Evolutionary conservation across 1,140 invertebrate genomes (phyloP).

Genomic region (Hirudo medicinalis): DNA sequence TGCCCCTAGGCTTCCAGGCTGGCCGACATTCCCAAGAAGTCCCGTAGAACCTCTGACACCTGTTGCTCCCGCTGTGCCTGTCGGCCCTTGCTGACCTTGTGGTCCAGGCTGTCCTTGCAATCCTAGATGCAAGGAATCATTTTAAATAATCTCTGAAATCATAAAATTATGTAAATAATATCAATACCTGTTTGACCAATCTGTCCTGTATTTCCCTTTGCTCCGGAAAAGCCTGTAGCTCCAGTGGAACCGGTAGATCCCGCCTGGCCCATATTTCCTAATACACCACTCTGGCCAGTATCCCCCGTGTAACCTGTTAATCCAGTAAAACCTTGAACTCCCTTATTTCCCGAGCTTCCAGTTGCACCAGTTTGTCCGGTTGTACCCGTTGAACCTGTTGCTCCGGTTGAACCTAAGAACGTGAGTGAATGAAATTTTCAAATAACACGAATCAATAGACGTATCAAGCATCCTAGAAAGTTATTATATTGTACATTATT

Average conservation of each 20-base stretch:
- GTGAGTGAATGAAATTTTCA: neutral
- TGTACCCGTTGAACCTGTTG: neutral
- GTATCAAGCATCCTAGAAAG: no score
- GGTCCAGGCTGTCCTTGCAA: slow-evolving; percentile 16
- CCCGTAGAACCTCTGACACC: slow-evolving; percentile 13
- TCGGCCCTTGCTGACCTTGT: slow-evolving; percentile 2
- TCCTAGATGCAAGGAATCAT: neutral
- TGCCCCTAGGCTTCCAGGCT: slow-evolving; percentile 5
- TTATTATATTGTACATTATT: no score
- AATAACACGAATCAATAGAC: no score
- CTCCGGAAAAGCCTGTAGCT: neutral
- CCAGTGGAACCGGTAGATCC: neutral
- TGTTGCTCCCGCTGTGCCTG: neutral
- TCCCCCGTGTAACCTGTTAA: no score
- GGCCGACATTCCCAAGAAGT: slow-evolving; percentile 8
- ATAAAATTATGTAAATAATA: neutral
- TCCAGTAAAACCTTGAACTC: neutral
- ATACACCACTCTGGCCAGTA: no score
- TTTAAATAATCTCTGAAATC: neutral
- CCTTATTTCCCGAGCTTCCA: neutral
- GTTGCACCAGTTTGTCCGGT: neutral
- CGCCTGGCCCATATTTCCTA: no score
- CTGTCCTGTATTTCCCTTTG: slow-evolving; percentile 8
- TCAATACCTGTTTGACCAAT: slow-evolving; percentile 5
- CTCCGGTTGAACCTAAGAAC: neutral